These are phyloP conservation scores for Haliclystus octoradiatus DNA, from an alignment of 30 jellyfish, hydroid and myxozoan species.

Conservation along the genomic window DNA sequence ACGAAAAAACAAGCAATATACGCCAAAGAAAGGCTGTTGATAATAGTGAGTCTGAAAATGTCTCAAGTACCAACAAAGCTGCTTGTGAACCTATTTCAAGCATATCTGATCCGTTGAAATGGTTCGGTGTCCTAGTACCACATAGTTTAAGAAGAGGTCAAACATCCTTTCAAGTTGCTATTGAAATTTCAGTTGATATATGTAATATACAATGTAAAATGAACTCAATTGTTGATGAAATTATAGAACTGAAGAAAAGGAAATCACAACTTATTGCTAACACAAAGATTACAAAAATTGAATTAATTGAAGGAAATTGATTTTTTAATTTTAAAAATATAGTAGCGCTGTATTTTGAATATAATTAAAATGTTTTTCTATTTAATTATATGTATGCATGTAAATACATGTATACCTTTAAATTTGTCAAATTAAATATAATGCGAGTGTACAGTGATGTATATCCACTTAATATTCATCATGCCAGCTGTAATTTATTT, in stretches of 20 bases:
- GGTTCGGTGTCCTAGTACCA: slow-evolving; percentile 67
- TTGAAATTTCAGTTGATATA: slow-evolving; percentile 1
- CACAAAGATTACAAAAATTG: slow-evolving; percentile 15
- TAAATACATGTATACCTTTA: too few relatives aligned
- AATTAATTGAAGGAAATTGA: too few relatives aligned
- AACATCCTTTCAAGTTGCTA: slow-evolving; percentile 25
- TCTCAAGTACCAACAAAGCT: background rate
- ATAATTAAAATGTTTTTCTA: too few relatives aligned
- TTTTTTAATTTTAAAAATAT: too few relatives aligned
- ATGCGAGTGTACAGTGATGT: too few relatives aligned
- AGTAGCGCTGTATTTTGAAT: too few relatives aligned
- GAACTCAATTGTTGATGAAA: slow-evolving; percentile 3
- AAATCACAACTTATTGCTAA: background rate
- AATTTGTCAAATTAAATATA: too few relatives aligned
- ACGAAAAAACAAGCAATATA: background rate
- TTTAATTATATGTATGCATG: too few relatives aligned
- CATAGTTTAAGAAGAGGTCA: slow-evolving; percentile 34
- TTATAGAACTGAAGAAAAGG: slow-evolving; percentile 8
- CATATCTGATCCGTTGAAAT: slow-evolving; percentile 51
- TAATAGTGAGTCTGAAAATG: background rate
- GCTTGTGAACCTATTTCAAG: too few relatives aligned
- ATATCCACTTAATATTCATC: too few relatives aligned
- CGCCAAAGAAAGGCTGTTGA: background rate
- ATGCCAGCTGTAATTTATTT: too few relatives aligned
- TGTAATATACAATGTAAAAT: slow-evolving; percentile 9